These are phyloP conservation scores for Urosaurus nigricauda DNA, from an alignment of 2,797 vertebrate genomes.

Conservation along the genomic window DNA sequence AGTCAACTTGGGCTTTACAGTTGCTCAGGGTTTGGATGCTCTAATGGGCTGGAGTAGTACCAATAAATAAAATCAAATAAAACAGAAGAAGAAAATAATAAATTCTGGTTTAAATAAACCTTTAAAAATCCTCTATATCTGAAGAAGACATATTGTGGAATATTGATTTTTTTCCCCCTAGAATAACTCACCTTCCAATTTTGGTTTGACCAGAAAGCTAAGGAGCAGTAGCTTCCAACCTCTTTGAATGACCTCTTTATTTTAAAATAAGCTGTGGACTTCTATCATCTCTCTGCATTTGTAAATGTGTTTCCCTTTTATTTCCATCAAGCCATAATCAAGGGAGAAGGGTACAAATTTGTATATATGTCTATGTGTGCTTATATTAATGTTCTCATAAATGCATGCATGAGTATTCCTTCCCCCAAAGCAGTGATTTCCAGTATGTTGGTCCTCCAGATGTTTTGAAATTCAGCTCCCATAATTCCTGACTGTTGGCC, in stretches of 20 bases:
- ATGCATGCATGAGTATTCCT: background rate
- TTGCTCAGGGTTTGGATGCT: too few species aligned
- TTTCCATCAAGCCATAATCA: conserved; percentile 32
- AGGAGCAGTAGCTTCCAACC: background rate
- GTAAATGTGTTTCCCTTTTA: background rate
- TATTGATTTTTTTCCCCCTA: conserved; percentile 57
- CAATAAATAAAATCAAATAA: too few species aligned
- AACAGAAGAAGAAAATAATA: too few species aligned
- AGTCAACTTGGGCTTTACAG: too few species aligned
- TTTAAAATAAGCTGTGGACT: conserved; percentile 62
- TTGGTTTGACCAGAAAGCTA: conserved; percentile 15
- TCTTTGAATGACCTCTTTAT: conserved; percentile 16
- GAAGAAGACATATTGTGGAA: background rate
- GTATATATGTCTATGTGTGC: background rate
- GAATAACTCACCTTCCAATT: conserved; percentile 61
- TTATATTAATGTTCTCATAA: background rate
- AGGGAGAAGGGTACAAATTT: background rate
- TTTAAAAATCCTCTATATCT: background rate
- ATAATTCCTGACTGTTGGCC: too few species aligned
- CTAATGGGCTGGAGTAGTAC: too few species aligned
- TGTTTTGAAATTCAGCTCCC: too few species aligned
- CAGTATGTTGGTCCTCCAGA: too few species aligned
- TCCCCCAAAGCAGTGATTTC: background rate
- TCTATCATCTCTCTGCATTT: conserved; percentile 44
- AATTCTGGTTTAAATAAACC: too few species aligned